Evolutionary conservation across 2,888 invertebrate species (phyloP).

Genomic region (Craniophora ligustri): DNA sequence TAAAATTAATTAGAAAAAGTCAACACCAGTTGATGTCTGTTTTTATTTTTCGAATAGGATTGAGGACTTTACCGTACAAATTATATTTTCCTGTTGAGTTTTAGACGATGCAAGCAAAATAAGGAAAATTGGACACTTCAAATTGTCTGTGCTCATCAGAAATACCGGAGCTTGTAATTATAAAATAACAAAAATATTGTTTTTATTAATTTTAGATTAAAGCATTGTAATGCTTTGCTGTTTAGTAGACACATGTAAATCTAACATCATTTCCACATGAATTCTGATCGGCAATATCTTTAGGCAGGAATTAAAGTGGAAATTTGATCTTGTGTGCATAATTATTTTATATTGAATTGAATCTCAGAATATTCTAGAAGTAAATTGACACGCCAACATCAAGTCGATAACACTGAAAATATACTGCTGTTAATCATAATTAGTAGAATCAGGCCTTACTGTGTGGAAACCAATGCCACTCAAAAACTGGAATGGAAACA

Average conservation of each 20-base stretch:
- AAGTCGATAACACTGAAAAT: conserved; percentile 1
- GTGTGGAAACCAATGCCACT: no score
- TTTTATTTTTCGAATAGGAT: conserved; percentile 6
- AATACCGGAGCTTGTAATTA: background rate
- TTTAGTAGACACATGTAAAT: no score
- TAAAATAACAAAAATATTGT: background rate
- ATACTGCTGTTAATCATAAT: no score
- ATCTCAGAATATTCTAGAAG: background rate
- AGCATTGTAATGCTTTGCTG: no score
- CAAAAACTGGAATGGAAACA: no score
- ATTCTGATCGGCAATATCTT: no score
- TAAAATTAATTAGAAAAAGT: background rate
- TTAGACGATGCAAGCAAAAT: conserved; percentile 18
- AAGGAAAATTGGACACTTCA: conserved; percentile 21
- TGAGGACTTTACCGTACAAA: conserved; percentile 17
- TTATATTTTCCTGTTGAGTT: conserved; percentile 26
- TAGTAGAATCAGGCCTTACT: no score
- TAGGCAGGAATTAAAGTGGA: no score
- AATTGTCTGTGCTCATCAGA: background rate
- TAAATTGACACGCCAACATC: background rate
- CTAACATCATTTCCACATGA: no score
- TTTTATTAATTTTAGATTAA: background rate
- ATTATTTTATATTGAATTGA: background rate
- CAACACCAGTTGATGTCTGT: background rate
- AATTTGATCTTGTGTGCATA: background rate